These are phyloP conservation scores for Hycleus phaleratus DNA, from an alignment of 1,140 invertebrate species.

Conservation along the genomic window DNA sequence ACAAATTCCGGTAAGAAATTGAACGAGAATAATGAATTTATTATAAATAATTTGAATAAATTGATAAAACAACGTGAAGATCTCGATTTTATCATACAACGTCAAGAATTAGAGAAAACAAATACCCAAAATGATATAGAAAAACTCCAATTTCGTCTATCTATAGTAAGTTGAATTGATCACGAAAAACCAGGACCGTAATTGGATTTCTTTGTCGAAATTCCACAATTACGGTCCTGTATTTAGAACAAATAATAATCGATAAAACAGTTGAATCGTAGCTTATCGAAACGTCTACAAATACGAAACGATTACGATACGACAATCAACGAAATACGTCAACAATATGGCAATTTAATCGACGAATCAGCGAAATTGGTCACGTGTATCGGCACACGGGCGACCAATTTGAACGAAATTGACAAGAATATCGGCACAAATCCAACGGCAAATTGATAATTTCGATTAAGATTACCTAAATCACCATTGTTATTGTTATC, in stretches of 20 bases:
- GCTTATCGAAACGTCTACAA: conserved; percentile 26
- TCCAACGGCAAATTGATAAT: neutral
- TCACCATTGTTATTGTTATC: too few species aligned
- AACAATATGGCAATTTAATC: conserved; percentile 24
- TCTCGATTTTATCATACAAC: conserved; percentile 25
- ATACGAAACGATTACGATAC: conserved; percentile 28
- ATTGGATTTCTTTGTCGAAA: too few species aligned
- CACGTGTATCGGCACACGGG: conserved; percentile 14
- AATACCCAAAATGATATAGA: conserved; percentile 28
- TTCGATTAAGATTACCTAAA: neutral
- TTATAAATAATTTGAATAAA: conserved; percentile 23
- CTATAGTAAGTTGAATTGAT: neutral
- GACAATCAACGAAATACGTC: conserved; percentile 28
- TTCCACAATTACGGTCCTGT: neutral
- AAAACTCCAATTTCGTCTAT: neutral
- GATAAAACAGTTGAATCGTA: conserved; percentile 27
- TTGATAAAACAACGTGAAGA: conserved; percentile 27
- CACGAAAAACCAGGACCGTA: too few species aligned
- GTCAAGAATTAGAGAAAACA: conserved; percentile 28
- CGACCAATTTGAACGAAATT: conserved; percentile 22
- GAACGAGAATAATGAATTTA: conserved; percentile 27
- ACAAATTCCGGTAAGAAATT: conserved; percentile 19
- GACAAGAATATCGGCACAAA: conserved; percentile 27
- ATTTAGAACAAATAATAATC: neutral
- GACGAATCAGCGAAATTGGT: conserved; percentile 22